These are phyloP conservation scores for Meghimatium bilineatum DNA, from an alignment of 2,888 invertebrate species.

Conservation along the genomic window DNA sequence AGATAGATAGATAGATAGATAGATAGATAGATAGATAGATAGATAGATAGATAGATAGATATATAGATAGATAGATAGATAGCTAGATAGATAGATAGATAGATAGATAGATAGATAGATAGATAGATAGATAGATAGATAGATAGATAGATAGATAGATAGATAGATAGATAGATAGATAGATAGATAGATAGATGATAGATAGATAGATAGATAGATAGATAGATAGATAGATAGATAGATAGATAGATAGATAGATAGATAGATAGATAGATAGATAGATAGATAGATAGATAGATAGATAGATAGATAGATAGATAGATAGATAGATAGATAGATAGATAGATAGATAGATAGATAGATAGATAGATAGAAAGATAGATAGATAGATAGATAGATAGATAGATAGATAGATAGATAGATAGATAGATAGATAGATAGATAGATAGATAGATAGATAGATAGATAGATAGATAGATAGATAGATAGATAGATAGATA, in stretches of 20 bases:
- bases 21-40: too few species aligned
- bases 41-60: too few species aligned
- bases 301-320: constrained; percentile 13
- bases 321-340: constrained; percentile 13
- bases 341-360: constrained; percentile 13
- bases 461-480: constrained; percentile 18
- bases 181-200: too few species aligned
- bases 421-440: not conserved
- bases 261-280: not conserved
- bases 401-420: constrained; percentile 18
- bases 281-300: constrained; percentile 13
- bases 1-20: too few species aligned
- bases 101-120: not conserved
- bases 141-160: too few species aligned
- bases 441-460: constrained; percentile 4
- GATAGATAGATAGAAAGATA: constrained; percentile 10
- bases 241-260: too few species aligned
- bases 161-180: too few species aligned
- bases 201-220: too few species aligned
- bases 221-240: too few species aligned
- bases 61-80: too few species aligned
- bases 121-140: too few species aligned
- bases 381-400: constrained; percentile 18
- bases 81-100: too few species aligned
- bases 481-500: constrained; percentile 18